Evolutionary conservation across 2,113 vertebrate species (phyloP).

Genomic region (Oryctolagus cuniculus): DNA sequence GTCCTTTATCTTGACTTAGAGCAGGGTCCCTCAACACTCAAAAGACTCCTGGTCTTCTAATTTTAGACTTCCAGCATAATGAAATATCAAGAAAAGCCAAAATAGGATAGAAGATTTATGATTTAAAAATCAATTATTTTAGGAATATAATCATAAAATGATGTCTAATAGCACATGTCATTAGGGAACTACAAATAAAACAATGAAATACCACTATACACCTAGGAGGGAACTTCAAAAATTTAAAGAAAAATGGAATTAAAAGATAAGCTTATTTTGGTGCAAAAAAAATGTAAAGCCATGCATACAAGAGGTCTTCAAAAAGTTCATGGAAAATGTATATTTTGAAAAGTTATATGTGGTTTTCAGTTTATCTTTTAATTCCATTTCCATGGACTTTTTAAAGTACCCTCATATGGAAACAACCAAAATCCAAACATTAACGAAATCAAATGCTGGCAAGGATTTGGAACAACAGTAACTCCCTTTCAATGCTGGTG

Average conservation of each 20-base stretch:
- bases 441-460: not conserved
- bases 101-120: not conserved
- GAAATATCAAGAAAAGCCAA: not conserved
- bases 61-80: not conserved
- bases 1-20: not conserved
- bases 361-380: no score
- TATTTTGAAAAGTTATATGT: no score
- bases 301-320: no score
- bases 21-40: not conserved
- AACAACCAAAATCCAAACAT: not conserved
- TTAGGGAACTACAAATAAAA: not conserved
- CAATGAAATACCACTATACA: not conserved
- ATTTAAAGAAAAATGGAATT: no score
- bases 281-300: no score
- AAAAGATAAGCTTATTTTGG: no score
- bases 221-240: no score
- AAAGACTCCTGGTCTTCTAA: not conserved
- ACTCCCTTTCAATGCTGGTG: not conserved
- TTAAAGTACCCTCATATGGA: no score
- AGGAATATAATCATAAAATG: conserved; percentile 3
- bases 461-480: not conserved
- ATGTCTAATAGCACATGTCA: not conserved
- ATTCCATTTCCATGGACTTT: no score
- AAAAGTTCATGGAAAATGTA: no score
- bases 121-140: not conserved